These are phyloP conservation scores for Drosophila jambulina DNA, from an alignment of 1,140 invertebrate genomes.

Conservation along the genomic window DNA sequence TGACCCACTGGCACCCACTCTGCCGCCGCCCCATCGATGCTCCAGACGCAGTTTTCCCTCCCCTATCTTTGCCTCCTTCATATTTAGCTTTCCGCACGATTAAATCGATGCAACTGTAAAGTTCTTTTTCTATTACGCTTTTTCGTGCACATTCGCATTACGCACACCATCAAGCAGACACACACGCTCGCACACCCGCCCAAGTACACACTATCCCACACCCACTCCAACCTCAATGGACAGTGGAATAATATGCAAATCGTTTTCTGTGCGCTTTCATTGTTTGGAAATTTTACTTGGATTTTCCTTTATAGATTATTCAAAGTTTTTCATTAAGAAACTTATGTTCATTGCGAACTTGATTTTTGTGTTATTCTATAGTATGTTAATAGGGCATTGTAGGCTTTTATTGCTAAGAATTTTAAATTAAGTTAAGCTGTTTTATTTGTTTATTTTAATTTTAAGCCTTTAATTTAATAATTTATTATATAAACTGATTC, in stretches of 20 bases:
- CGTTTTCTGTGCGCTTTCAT: constrained; percentile 11
- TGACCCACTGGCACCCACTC: constrained; percentile 31
- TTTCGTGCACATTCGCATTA: constrained; percentile 64
- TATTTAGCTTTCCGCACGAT: constrained; percentile 85
- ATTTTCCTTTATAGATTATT: background rate
- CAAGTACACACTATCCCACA: background rate
- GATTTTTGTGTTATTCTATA: background rate
- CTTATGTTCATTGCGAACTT: background rate
- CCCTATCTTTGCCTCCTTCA: constrained; percentile 31
- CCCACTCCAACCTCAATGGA: background rate
- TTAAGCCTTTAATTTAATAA: background rate
- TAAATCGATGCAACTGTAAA: constrained; percentile 84
- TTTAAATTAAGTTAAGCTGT: background rate
- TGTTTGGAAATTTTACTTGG: background rate
- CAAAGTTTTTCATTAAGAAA: background rate
- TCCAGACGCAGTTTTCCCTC: constrained; percentile 63
- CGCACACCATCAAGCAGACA: constrained; percentile 58
- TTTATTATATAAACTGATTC: background rate
- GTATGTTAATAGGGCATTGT: background rate
- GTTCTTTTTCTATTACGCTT: constrained; percentile 81
- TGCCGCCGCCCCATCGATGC: constrained; percentile 21
- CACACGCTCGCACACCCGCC: constrained; percentile 11
- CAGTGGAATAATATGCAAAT: constrained; percentile 37
- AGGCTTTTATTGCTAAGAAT: background rate
- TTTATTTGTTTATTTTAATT: background rate